Percentiles rank a stretch among this genome's conserved stretches.
Evolutionary conservation across 2,797 vertebrate species (phyloP).

Genomic region (Amazonetta brasiliensis): DNA sequence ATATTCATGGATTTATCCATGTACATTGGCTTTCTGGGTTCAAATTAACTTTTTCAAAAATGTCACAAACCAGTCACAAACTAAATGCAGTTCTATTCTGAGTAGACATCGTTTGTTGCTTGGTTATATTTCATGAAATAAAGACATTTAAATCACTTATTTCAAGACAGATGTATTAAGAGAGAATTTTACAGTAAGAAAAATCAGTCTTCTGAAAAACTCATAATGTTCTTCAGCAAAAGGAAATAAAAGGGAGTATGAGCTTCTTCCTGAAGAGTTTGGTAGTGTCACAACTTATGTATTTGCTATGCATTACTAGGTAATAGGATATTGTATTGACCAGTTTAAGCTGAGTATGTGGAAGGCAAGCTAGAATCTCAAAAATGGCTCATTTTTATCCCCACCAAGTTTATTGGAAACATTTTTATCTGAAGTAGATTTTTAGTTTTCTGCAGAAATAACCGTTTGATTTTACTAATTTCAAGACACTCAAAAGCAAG

Average conservation of each 20-base stretch:
- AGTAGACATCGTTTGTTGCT: background rate
- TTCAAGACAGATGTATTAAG: background rate
- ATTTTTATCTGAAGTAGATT: background rate
- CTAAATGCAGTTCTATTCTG: background rate
- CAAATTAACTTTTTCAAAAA: slow-evolving; percentile 21
- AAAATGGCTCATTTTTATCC: background rate
- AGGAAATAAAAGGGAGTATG: background rate
- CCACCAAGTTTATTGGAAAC: background rate
- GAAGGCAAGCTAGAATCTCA: background rate
- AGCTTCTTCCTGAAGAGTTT: background rate
- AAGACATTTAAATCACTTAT: background rate
- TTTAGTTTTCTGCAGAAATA: background rate
- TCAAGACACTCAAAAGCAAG: rapidly evolving
- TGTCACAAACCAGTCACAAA: background rate
- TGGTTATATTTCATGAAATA: background rate
- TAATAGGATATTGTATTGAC: background rate
- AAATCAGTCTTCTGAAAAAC: background rate
- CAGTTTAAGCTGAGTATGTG: background rate
- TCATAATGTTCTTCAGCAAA: background rate
- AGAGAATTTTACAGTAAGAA: background rate
- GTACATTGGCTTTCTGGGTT: background rate
- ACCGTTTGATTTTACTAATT: background rate
- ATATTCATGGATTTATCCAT: background rate
- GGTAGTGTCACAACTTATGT: background rate
- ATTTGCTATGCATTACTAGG: background rate